Base-by-base conservation (phyloP, 2,797 vertebrate genomes). In the Poecilia wingei region DNA sequence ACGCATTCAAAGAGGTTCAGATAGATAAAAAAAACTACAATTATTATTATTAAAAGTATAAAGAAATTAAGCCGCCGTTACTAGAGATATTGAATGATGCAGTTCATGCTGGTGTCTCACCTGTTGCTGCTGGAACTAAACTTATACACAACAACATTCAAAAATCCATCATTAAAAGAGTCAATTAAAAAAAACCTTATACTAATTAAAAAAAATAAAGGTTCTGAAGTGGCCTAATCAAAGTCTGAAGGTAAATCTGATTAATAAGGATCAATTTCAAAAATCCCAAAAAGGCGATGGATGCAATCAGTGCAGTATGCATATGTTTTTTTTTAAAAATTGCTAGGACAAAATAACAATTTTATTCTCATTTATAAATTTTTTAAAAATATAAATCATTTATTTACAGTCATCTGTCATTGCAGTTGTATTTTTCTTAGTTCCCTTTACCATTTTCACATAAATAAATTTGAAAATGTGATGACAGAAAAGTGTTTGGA, bases 1-100 rank as follows among this genome's bases (percentile, higher is more conserved):
- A 99, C 0, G 98, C 98, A 69, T 99, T 99, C 89, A 96, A 95
- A 31, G 98, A 98, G 97, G 93, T 94, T 82, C 36, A 84, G 43
- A 76, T 18, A 33, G 0, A 71, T 10, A 25, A 33, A 45, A 22
- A 45, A n/a, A 14, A 43, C 3, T n/a, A 69, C 7, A 12, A 28
- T 18, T 69, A 45, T 22, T 28, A 8, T 16, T 70, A 0, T 16
- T 64, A 64, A 16, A 16, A n/a, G 18, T n/a, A 18, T 28, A 70
- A 70, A 45, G 25, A 46, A 28, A 18, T 28, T 14, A 70, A 46
- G 68, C 25, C 68, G 3, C 41, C 6, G 1, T 16, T 6, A 16
- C 68, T 3, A 6, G 22, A 43, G 43, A 43, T 69, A 14, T n/a
- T n/a, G 22, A 43, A 25, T 68, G 64, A 68, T 10, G 33, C 20